Evolutionary conservation across 2,797 vertebrate species (phyloP), one percentile per base, ranked within the genome.

Genomic region (Scleropages formosus): DNA sequence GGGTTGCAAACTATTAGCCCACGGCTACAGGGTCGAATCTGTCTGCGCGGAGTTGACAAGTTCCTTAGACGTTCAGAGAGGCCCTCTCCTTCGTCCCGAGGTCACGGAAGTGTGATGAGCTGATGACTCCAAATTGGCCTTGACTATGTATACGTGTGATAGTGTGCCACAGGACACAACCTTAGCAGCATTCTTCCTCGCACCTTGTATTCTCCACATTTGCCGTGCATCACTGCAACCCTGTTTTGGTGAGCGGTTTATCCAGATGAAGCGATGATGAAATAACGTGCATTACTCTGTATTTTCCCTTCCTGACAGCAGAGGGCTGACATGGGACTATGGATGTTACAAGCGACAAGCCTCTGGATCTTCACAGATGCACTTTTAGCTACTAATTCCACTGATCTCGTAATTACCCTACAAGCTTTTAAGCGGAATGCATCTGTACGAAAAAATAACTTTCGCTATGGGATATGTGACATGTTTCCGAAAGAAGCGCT

Each of bases 271-370:
- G 53, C 2, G 56, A 39, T 39, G 31, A 39, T 39, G 31, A 39
- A 39, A 12, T n/a, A 20, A 9, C n/a, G 44, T 56, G 11, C 53
- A 56, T 56, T 12, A 3, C 18, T 3, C 66, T 47, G 47, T 47
- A 51, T 68, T 3, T 51, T 44, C 66, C 47, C 31, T 68, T 22
- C 44, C 16, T n/a, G 22, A 66, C 66, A 51, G 66, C 44, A 68
- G 66, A 68, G 44, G 66, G 66, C 10, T 20, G 24, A 47, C n/a
- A 47, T 47, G 56, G 53, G 11, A n/a, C 12, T 47, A 22, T 68
- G 47, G n/a, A n/a, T 47, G 47, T 47, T 68, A 51, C 39, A 68
- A n/a, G 12, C 20, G 20, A 20, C 11, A n/a, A 68, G 10, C 46
- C 12, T 68, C 22, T n/a, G 65, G 11, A 49, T n/a, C 10, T 56